A percentile compares a stretch with the other conserved stretches of the same genome.
These are phyloP conservation scores for Copidosoma floridanum DNA, from an alignment of 1,140 invertebrate genomes.

Conservation along the genomic window DNA sequence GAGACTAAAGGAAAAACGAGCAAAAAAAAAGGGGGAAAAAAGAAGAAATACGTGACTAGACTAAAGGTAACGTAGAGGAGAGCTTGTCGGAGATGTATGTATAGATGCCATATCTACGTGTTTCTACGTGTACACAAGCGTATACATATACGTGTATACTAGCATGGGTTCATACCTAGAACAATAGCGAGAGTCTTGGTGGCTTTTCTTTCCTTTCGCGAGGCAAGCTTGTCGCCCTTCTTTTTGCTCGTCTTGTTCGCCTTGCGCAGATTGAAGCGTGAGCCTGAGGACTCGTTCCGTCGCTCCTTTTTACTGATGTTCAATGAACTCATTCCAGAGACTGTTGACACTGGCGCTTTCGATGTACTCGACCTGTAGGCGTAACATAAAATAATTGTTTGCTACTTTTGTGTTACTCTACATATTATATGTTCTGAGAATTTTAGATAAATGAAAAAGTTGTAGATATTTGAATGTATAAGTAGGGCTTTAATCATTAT, in stretches of 20 bases:
- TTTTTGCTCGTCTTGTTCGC: constrained; percentile 92
- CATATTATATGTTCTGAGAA: no score
- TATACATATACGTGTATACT: no score
- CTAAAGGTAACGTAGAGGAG: not conserved
- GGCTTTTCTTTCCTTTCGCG: constrained; percentile 96
- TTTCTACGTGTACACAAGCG: not conserved
- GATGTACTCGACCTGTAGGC: constrained; percentile 2
- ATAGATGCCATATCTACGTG: not conserved
- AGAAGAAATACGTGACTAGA: no score
- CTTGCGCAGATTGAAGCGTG: constrained; percentile 89
- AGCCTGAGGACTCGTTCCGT: constrained; percentile 63
- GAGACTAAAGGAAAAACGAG: not conserved
- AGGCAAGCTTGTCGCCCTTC: constrained; percentile 91
- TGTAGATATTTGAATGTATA: no score
- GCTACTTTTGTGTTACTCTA: not conserved
- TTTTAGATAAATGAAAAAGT: no score
- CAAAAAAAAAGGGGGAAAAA: not conserved
- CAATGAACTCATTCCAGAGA: not conserved
- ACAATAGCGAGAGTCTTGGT: constrained; percentile 99
- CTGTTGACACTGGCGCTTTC: not conserved
- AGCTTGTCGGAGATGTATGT: not conserved
- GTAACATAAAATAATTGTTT: no score
- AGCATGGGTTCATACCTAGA: constrained; percentile 67
- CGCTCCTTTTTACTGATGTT: constrained; percentile 64
- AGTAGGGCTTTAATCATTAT: no score